phyloP scores from a whole-genome alignment of 2,797 vertebrate species.

The Botia kubotai region DNA sequence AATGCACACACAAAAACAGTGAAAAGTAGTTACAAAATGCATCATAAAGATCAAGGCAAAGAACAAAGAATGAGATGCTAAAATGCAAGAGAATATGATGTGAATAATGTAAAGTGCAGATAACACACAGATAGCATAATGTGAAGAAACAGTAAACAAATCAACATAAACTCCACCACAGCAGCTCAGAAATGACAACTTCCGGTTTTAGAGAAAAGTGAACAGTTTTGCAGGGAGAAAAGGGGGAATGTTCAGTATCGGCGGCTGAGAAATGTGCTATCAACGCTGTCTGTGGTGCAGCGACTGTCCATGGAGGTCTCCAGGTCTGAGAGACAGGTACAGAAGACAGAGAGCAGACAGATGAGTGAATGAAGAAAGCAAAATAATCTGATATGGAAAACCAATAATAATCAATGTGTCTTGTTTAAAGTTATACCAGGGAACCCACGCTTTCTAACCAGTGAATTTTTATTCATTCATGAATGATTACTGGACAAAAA shows the following conservation, averaged over 20 bases:
- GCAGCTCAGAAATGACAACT: not conserved
- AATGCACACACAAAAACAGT: conserved; percentile 44
- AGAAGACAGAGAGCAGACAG: conserved; percentile 29
- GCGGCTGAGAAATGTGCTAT: conserved; percentile 76
- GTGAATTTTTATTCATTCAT: not conserved
- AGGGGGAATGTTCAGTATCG: conserved; percentile 71
- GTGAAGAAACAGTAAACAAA: not conserved
- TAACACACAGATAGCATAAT: not conserved
- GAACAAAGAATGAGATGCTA: not conserved
- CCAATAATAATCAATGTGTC: not conserved
- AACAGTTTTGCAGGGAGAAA: conserved; percentile 52
- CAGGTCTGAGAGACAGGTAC: conserved; percentile 74
- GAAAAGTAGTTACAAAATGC: not conserved
- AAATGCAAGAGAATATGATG: too few relatives aligned
- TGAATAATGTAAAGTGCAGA: not conserved
- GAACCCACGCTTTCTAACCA: not conserved
- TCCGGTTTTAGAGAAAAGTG: conserved; percentile 14
- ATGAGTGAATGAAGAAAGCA: conserved; percentile 10
- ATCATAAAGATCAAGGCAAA: not conserved
- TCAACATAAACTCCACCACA: conserved; percentile 3
- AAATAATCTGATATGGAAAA: not conserved
- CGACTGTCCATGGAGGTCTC: conserved; percentile 85
- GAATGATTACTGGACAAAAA: not conserved
- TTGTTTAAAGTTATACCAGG: not conserved
- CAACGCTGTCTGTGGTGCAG: conserved; percentile 83